Evolutionary conservation across 2,888 invertebrate genomes (phyloP).

Genomic region (Poecilobothrus nobilitatus): DNA sequence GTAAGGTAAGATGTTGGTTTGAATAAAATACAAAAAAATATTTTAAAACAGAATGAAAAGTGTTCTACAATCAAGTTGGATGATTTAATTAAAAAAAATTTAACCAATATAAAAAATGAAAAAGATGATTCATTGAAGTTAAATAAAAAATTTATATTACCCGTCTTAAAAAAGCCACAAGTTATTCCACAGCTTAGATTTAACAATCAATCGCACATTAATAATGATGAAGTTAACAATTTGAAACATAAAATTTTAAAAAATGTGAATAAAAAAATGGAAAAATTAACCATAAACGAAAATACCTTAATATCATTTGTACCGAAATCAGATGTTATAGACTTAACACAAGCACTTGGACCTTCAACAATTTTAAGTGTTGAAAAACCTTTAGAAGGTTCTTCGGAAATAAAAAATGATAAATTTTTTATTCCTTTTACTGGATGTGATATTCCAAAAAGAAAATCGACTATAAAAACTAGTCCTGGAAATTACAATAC

Average conservation of each 20-base stretch:
- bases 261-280: background rate
- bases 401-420: background rate
- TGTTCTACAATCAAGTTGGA: background rate
- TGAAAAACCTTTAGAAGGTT: background rate
- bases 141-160: background rate
- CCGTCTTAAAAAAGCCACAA: background rate
- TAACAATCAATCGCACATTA: background rate
- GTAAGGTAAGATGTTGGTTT: slow-evolving; percentile 2
- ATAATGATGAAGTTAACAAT: background rate
- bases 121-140: no score
- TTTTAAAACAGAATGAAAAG: background rate
- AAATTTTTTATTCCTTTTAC: background rate
- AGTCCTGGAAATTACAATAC: background rate
- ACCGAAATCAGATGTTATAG: background rate
- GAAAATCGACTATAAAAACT: background rate
- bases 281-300: background rate
- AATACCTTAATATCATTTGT: background rate
- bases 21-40: background rate
- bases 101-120: background rate
- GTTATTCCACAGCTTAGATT: background rate
- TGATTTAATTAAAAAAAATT: background rate
- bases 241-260: background rate
- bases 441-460: background rate
- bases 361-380: background rate
- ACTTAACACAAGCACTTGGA: background rate